Percentiles rank a stretch among this genome's conserved stretches.
Evolutionary conservation across 1,140 invertebrate genomes (phyloP).

Genomic region (Drosophila melanogaster): Release_6_plus_ISO1_MT NC_004354.4:4728001-4728500

Average conservation of each 20-base stretch:
- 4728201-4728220: constrained; percentile 3
- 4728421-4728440: constrained; percentile 12
- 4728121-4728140: neutral
- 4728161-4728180: constrained; percentile 7
- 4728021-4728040: constrained; percentile 44
- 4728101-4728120: neutral
- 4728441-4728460: constrained; percentile 6
- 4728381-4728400: constrained; percentile 51
- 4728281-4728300: constrained; percentile 26
- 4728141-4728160: constrained; percentile 6
- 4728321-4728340: constrained; percentile 84
- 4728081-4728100: constrained; percentile 5
- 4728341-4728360: constrained; percentile 74
- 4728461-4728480: constrained; percentile 31
- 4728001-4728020: constrained; percentile 37
- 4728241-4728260: constrained; percentile 23
- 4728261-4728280: constrained; percentile 15
- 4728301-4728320: constrained; percentile 68
- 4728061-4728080: neutral
- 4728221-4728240: constrained; percentile 11
- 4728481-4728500: constrained; percentile 33
- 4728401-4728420: constrained; percentile 34
- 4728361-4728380: constrained; percentile 68
- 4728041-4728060: constrained; percentile 51
- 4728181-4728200: constrained; percentile 4